Percentiles rank a stretch among this genome's conserved stretches.
Conservation (phyloP, 30 jellyfish, hydroid and myxozoan species). For the Morbakka virulenta region DNA sequence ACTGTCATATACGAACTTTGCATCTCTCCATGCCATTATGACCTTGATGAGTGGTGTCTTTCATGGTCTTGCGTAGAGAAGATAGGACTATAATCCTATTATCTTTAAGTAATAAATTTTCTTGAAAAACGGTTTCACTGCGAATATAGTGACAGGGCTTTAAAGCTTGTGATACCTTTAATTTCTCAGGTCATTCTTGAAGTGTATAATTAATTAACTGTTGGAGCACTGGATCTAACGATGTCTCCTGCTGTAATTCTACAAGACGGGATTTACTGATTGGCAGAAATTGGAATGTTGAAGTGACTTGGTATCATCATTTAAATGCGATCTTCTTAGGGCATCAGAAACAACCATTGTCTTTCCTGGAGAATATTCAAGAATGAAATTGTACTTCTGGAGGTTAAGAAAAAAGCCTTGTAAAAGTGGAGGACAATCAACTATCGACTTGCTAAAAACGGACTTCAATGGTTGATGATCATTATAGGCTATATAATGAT, state of each 20-base stretch:
- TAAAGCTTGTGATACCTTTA: not conserved
- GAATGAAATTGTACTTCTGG: not conserved
- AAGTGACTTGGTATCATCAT: too few relatives aligned
- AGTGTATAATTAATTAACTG: too few relatives aligned
- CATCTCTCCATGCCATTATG: not conserved
- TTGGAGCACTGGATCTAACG: too few relatives aligned
- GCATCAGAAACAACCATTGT: slow-evolving; percentile 1
- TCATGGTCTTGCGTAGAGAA: not conserved
- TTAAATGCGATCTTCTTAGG: not conserved
- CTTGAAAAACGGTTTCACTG: not conserved
- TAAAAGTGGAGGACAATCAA: not conserved
- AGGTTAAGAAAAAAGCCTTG: not conserved
- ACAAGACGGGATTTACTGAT: not conserved
- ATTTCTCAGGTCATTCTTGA: not conserved
- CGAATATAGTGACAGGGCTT: not conserved
- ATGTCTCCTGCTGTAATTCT: not conserved
- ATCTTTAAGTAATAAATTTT: not conserved
- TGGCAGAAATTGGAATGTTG: not conserved
- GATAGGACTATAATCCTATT: not conserved
- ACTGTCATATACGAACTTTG: too few relatives aligned
- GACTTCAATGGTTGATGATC: too few relatives aligned
- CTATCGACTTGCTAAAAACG: too few relatives aligned
- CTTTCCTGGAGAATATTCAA: slow-evolving; percentile 7
- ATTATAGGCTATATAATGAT: slow-evolving; percentile 25
- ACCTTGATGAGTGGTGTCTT: too few relatives aligned